Base-by-base conservation (phyloP, 2,797 vertebrate species). In the Avahi laniger region DNA sequence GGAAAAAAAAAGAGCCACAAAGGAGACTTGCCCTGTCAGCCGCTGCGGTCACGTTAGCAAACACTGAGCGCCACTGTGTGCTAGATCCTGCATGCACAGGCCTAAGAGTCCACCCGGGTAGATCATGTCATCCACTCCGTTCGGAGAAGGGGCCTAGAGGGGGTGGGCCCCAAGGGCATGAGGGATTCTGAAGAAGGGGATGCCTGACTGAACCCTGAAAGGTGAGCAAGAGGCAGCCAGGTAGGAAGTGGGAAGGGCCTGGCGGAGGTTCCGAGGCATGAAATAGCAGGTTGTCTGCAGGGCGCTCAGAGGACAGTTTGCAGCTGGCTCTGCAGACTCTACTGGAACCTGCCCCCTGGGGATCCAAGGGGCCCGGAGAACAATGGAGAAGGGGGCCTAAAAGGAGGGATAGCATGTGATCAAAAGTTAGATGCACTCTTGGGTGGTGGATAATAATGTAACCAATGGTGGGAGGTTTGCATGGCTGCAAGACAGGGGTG, bases 21-120 rank as follows among this genome's bases (percentile, higher is more conserved):
- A 76, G 80, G 46, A 87, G 46, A 57, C 15, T 26, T 20, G 14
- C 7, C 59, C 48, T 41, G 30, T 24, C 22, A 52, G 54, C 22
- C 48, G 2, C 35, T 6, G 41, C 61, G 28, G 15, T 61, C 48
- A 4, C 41, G 57, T 48, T 2, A 1, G 87, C 50, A 30, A 43
- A 33, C 20, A 2, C n/a, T 20, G 48, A 57, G 33, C 43, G 14
- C 18, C 2, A 0, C 5, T 7, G 5, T 10, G 43, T 4, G 22
- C 57, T 3, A 7, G 13, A 4, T 5, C 30, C 46, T 50, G 13
- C 79, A 28, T 0, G 0, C 57, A 1, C 0, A 0, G 20, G 41
- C 6, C 91, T 30, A 38, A 35, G 30, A 20, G 11, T 22, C 18
- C 38, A 2, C 41, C 78, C 2, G 30, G 33, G 38, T 0, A 2